Evolutionary conservation across 2,888 invertebrate species (phyloP).

Genomic region (Sinopyrophorus schimmeli): DNA sequence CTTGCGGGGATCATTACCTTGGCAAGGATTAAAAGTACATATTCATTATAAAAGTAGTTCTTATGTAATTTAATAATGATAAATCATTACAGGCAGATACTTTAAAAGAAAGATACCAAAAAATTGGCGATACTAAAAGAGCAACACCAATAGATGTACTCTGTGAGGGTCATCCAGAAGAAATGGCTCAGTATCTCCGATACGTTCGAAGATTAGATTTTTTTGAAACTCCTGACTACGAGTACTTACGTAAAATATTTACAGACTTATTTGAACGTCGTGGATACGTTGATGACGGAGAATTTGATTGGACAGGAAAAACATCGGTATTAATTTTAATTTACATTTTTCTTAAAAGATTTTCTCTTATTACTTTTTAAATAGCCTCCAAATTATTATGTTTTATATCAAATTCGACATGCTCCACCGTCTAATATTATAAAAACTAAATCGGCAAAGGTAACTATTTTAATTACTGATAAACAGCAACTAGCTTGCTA

Average conservation of each 20-base stretch:
- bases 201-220: conserved; percentile 97
- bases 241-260: conserved; percentile 95
- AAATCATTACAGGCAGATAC: conserved; percentile 56
- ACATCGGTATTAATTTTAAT: conserved; percentile 46
- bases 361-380: conserved; percentile 12
- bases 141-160: conserved; percentile 96
- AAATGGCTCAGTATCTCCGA: conserved; percentile 95
- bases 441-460: conserved; percentile 86
- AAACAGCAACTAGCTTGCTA: no score
- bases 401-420: conserved; percentile 79
- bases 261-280: conserved; percentile 87
- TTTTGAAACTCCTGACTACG: conserved; percentile 99
- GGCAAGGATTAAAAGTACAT: conserved; percentile 92
- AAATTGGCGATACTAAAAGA: conserved; percentile 99
- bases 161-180: conserved; percentile 89
- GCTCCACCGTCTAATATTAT: conserved; percentile 84
- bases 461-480: no score
- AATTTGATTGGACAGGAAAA: conserved; percentile 96
- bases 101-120: conserved; percentile 98
- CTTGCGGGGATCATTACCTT: conserved; percentile 97
- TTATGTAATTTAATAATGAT: background rate
- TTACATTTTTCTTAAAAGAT: conserved; percentile 10
- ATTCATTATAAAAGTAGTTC: background rate
- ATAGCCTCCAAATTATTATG: conserved; percentile 77
- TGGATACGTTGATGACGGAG: conserved; percentile 87